Evolutionary conservation across 2,797 vertebrate genomes (phyloP), one percentile per base, ranked within the genome.

Genomic region (Harpagifer antarcticus): DNA sequence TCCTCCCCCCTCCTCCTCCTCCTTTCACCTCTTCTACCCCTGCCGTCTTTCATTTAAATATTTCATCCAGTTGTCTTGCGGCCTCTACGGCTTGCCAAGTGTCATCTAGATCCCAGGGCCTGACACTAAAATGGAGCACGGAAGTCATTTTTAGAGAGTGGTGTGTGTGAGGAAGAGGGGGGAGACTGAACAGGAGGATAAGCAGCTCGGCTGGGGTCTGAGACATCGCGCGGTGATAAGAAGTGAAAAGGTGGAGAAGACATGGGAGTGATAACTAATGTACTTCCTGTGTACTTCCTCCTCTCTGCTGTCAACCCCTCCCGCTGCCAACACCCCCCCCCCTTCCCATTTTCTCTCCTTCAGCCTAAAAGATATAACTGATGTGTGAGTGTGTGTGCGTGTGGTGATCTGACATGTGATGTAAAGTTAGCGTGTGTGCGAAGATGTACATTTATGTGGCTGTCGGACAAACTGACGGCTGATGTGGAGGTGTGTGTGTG

Each of bases 181-280:
- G 70, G 67, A 74, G 76, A 63, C 27, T 70, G 54, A 81, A 55
- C 49, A 72, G 76, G 33, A 37, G 80, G 44, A 49, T 54, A 59
- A 79, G 79, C 55, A 53, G 60, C 76, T 72, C 49, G 49, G 61
- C 82, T 59, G 14, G 58, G 54, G 59, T 82, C 83, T 84, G 90
- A 92, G 74, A 87, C 77, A 84, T 86, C 86, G 88, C 89, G 81
- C 68, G 85, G 80, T 94, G 91, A 95, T 94, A 85, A 84, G 93
- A 95, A 93, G 79, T 93, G 94, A 95, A 95, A 93, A 87, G 90
- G 89, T 94, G 91, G 89, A 92, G 92, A 92, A 88, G 96, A 97
- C 94, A 83, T 93, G 93, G 95, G 96, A 95, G 94, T 90, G 96
- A 96, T 96, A 95, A 93, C 97, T 98, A 98, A 98, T 97, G 98